These are phyloP conservation scores for Leucoraja ocellata DNA, from an alignment of 2,797 vertebrate species.

Conservation along the genomic window DNA sequence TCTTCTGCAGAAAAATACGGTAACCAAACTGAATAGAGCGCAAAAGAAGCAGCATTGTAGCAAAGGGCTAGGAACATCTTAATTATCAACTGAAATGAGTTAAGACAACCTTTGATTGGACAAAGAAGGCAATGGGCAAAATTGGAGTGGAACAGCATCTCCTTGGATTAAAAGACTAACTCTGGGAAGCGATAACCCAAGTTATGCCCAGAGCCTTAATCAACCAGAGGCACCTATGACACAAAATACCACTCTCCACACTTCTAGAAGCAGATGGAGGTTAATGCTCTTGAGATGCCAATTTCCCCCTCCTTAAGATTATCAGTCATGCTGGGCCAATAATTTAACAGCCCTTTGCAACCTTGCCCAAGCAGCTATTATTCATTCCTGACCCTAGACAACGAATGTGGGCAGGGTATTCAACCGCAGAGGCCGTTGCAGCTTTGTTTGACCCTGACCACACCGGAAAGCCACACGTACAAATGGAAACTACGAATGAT, in stretches of 20 bases:
- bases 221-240: not conserved
- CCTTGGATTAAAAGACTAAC: not conserved
- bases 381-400: not conserved
- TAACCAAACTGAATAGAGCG: slow-evolving; percentile 17
- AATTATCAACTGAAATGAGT: not conserved
- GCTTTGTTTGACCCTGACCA: not conserved
- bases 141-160: not conserved
- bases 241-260: not conserved
- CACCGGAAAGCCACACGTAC: not conserved
- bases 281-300: slow-evolving; percentile 6
- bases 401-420: not conserved
- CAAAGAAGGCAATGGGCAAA: not conserved
- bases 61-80: slow-evolving; percentile 8
- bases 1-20: not conserved
- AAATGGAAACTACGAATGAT: not conserved
- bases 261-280: not conserved
- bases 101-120: slow-evolving; percentile 6
- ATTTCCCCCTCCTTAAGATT: not conserved
- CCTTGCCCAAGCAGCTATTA: not conserved
- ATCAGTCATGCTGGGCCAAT: not conserved
- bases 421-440: not conserved
- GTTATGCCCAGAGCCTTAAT: not conserved
- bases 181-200: not conserved
- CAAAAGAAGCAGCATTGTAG: slow-evolving; percentile 19
- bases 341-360: not conserved